phyloP scores from a whole-genome alignment of 1,140 invertebrate species.

The Cyclargus thomasi region DNA sequence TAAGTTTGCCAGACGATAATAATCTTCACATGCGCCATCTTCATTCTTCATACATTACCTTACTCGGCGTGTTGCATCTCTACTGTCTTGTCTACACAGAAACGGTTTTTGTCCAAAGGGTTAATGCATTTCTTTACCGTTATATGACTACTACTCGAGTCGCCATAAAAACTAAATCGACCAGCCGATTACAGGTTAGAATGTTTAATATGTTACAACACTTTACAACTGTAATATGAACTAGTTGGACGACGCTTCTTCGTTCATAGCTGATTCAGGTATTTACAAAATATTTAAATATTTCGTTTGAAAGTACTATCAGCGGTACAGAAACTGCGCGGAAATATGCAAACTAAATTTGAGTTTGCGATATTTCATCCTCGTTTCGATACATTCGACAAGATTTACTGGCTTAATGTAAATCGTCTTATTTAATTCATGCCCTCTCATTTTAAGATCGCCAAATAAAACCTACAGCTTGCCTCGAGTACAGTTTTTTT shows the following conservation, averaged over 20 bases:
- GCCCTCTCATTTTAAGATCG: too few relatives aligned
- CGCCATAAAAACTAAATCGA: conserved; percentile 31
- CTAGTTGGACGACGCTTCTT: not conserved
- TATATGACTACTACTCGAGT: conserved; percentile 38
- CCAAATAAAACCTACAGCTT: too few relatives aligned
- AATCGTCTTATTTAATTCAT: too few relatives aligned
- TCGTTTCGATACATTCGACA: too few relatives aligned
- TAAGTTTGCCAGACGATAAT: too few relatives aligned
- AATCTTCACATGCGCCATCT: too few relatives aligned
- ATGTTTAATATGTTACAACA: not conserved
- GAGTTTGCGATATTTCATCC: too few relatives aligned
- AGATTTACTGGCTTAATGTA: too few relatives aligned
- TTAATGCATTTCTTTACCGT: conserved; percentile 28
- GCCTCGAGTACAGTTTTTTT: too few relatives aligned
- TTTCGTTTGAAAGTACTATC: not conserved
- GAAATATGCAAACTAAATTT: too few relatives aligned
- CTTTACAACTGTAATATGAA: not conserved
- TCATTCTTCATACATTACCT: too few relatives aligned
- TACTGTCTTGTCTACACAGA: not conserved
- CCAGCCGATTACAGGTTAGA: not conserved
- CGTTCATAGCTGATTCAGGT: not conserved
- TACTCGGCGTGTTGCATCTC: conserved; percentile 2
- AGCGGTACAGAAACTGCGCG: too few relatives aligned
- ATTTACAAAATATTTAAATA: not conserved
- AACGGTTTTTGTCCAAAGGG: conserved; percentile 14